Conservation (phyloP, 1,140 invertebrate species). For the Oncopeltus fasciatus region DNA sequence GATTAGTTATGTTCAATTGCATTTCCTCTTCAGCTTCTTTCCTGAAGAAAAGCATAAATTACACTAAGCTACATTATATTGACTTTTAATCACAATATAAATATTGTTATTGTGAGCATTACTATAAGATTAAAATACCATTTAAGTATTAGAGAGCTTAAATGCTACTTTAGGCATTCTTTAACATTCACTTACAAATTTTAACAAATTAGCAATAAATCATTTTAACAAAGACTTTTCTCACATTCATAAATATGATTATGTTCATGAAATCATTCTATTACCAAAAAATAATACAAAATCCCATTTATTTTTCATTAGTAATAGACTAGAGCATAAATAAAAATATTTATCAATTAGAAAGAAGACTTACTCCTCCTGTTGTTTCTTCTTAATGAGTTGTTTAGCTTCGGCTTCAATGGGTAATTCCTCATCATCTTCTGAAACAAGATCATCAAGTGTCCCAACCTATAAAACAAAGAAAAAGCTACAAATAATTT, state of each 20-base stretch:
- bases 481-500: not conserved
- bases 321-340: too few species aligned
- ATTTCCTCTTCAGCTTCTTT: conserved; percentile 63
- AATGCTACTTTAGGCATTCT: not conserved
- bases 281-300: too few species aligned
- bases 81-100: conserved; percentile 5
- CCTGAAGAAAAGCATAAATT: conserved; percentile 30
- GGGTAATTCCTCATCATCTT: conserved; percentile 52
- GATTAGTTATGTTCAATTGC: conserved; percentile 54
- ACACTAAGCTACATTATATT: conserved; percentile 8
- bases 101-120: too few species aligned
- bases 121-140: too few species aligned
- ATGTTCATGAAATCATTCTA: too few species aligned
- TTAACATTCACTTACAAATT: conserved; percentile 10
- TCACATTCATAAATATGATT: too few species aligned
- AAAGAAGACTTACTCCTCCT: conserved; percentile 44
- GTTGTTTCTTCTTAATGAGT: conserved; percentile 54
- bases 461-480: conserved; percentile 19
- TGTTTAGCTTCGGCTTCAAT: conserved; percentile 76
- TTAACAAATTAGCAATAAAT: not conserved
- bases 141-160: too few species aligned
- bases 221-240: too few species aligned
- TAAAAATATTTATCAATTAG: too few species aligned
- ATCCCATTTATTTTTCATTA: too few species aligned
- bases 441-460: conserved; percentile 36